Conservation (phyloP, 2,797 vertebrate genomes). For the Poecilia wingei region DNA sequence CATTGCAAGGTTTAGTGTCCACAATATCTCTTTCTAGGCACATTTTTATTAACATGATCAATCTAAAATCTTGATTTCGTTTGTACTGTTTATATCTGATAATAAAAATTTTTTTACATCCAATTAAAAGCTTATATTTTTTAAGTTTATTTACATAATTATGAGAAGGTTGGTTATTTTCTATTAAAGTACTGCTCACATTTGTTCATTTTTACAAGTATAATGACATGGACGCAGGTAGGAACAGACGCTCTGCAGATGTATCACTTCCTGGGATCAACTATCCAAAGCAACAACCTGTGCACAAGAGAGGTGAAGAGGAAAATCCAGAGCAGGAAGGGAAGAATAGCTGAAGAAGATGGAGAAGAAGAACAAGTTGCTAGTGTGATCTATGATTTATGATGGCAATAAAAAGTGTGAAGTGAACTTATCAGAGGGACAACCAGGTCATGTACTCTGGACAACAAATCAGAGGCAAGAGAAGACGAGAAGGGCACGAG, state of each 20-base stretch:
- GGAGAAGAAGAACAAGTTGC: background rate
- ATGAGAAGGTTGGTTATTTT: background rate
- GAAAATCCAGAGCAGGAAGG: background rate
- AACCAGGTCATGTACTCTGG: background rate
- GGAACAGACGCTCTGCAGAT: background rate
- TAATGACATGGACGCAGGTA: background rate
- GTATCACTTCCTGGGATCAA: background rate
- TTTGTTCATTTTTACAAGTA: background rate
- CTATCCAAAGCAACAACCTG: background rate
- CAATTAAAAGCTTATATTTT: background rate
- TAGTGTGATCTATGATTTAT: no score
- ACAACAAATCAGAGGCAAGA: background rate
- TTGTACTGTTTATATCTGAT: conserved; percentile 35
- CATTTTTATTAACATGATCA: conserved; percentile 32
- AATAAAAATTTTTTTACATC: conserved; percentile 23
- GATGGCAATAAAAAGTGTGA: background rate
- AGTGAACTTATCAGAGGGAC: background rate
- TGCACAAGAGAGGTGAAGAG: background rate
- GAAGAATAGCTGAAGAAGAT: background rate
- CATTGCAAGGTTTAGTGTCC: background rate
- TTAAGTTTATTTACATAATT: background rate
- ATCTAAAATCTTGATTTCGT: conserved; percentile 33
- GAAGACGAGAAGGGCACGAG: background rate
- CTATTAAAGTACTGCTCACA: background rate
- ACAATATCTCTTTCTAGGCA: conserved; percentile 32